These are phyloP conservation scores for Odontamblyopus lacepedii DNA, from an alignment of 2,797 vertebrate species.

Conservation along the genomic window DNA sequence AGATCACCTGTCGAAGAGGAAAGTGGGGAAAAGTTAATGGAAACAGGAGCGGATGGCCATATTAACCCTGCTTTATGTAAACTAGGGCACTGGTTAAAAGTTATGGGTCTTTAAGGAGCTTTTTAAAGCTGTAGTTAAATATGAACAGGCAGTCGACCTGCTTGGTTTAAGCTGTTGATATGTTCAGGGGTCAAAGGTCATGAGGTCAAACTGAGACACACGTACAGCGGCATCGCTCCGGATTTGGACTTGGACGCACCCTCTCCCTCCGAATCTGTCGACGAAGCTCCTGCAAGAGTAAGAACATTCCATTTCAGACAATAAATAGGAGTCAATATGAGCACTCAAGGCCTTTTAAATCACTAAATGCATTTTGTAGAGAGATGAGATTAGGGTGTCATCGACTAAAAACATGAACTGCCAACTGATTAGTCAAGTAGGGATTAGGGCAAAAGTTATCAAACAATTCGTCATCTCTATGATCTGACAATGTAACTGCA, in stretches of 20 bases:
- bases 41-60: constrained; percentile 15
- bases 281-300: constrained; percentile 83
- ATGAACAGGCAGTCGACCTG: constrained; percentile 28
- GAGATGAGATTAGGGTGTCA: no score
- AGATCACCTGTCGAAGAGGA: not conserved
- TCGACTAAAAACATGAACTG: no score
- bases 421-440: no score
- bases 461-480: no score
- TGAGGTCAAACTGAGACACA: constrained; percentile 50
- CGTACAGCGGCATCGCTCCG: constrained; percentile 96
- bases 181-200: constrained; percentile 36
- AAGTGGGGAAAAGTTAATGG: not conserved
- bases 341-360: not conserved
- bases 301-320: constrained; percentile 5
- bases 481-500: no score
- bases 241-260: constrained; percentile 81
- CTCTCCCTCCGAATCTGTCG: constrained; percentile 94
- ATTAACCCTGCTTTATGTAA: constrained; percentile 46
- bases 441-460: no score
- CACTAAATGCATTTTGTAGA: not conserved
- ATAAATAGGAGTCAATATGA: not conserved
- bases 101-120: constrained; percentile 33
- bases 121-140: constrained; percentile 41
- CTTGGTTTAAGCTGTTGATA: constrained; percentile 42
- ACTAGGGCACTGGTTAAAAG: constrained; percentile 14